Evolutionary conservation across 2,797 vertebrate genomes (phyloP).

Genomic region (Lemur catta): DNA sequence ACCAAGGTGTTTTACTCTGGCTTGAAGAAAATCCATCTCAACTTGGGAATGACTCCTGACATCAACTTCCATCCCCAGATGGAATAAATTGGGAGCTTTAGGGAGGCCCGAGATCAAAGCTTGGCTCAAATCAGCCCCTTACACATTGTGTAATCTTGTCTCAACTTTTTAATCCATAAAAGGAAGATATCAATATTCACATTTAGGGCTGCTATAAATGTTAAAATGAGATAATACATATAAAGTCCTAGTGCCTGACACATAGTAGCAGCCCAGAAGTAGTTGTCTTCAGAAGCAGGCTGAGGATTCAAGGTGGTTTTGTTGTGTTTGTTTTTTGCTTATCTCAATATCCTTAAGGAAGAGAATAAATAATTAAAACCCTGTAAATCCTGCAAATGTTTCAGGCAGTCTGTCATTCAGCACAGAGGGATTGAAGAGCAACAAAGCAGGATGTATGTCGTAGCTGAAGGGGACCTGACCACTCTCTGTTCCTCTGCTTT

Average conservation of each 20-base stretch:
- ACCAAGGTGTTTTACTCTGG: not conserved
- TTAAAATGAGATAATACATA: not conserved
- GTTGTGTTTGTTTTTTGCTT: not conserved
- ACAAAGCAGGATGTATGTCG: not conserved
- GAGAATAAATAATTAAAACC: conserved; percentile 2
- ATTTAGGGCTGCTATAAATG: not conserved
- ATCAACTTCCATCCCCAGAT: not conserved
- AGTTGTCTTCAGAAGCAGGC: not conserved
- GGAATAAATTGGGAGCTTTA: not conserved
- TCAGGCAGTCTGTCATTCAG: not conserved
- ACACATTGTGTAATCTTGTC: not conserved
- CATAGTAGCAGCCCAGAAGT: not conserved
- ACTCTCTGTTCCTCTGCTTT: not conserved
- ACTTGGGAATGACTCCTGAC: not conserved
- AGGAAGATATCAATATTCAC: not conserved
- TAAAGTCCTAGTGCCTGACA: not conserved
- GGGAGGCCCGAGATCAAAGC: not conserved
- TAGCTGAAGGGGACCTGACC: not conserved
- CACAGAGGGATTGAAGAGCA: not conserved
- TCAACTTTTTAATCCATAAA: not conserved
- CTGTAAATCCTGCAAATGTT: not conserved
- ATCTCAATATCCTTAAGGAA: not conserved
- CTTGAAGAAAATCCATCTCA: not conserved
- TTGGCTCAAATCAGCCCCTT: not conserved
- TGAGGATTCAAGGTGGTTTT: not conserved